Evolutionary conservation across 2,113 vertebrate genomes (phyloP), one percentile per base, ranked within the genome.

Genomic region (Salminus brasiliensis): DNA sequence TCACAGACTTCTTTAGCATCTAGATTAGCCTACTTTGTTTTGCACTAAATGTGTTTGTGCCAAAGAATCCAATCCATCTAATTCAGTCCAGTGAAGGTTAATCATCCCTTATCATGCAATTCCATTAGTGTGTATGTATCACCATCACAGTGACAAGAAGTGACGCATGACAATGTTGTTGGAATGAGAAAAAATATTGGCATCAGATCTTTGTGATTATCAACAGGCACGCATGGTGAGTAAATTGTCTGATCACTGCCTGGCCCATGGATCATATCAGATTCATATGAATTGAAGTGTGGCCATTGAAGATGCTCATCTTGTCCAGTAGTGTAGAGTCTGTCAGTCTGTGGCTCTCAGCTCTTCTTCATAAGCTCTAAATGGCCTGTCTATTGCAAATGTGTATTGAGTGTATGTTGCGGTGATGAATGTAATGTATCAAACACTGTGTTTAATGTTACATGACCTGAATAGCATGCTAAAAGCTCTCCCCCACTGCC

Each of bases 21-120:
- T 12, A 77, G 75, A 77, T 77, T 77, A 77, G 68, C 75, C 65
- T 69, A 69, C 65, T 69, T 69, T 69, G 15, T 49, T 69, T 69
- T n/a, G 18, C 18, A n/a, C 47, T 13, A 52, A 52, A 52, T n/a
- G 2, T 25, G 52, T 55, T 55, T 55, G 52, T 55, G 23, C 52
- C 52, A 55, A 53, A 10, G 23, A 3, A n/a, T 53, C 21, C 52
- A 53, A 55, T 55, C n/a, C n/a, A n/a, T n/a, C n/a, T n/a, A n/a
- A n/a, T n/a, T n/a, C n/a, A n/a, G n/a, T n/a, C n/a, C n/a, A n/a
- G n/a, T n/a, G n/a, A n/a, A 55, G 52, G 52, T 55, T 55, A 25
- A 55, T 25, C n/a, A 55, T 55, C 25, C 7, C 8, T 55, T 25
- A 25, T 55, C n/a, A 25, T 55, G 23, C 52, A 7, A 55, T 55